These are phyloP conservation scores for Cynocephalus volans DNA, from an alignment of 2,113 vertebrate genomes.

Conservation along the genomic window DNA sequence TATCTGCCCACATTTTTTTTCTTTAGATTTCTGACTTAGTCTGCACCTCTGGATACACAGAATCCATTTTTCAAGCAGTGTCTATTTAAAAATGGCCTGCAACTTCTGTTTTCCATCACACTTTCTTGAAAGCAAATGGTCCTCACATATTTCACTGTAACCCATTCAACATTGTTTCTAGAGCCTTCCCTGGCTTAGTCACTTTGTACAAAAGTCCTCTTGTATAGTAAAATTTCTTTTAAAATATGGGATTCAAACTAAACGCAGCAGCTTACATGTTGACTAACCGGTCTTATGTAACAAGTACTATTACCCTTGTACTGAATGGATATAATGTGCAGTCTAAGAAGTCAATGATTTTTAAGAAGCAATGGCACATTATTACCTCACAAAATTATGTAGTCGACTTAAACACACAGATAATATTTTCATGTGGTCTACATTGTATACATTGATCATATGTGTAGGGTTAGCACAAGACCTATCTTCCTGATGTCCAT, in stretches of 20 bases:
- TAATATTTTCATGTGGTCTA: neutral
- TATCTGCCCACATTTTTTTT: neutral
- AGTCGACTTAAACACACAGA: too few species aligned
- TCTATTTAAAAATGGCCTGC: neutral
- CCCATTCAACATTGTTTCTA: neutral
- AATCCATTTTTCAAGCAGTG: neutral
- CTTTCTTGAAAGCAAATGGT: neutral
- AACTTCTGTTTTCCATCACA: neutral
- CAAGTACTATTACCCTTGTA: neutral
- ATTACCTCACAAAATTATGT: too few species aligned
- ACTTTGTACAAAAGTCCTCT: neutral
- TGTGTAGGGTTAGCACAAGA: too few species aligned
- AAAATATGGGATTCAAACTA: neutral
- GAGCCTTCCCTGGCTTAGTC: neutral
- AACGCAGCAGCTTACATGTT: neutral
- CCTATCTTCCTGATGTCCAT: rapidly evolving
- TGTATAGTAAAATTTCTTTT: neutral
- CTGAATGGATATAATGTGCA: neutral
- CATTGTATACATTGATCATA: neutral
- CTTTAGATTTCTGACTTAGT: neutral
- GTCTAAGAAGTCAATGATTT: neutral
- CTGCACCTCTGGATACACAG: neutral
- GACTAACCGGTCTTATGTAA: rapidly evolving
- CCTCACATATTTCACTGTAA: rapidly evolving
- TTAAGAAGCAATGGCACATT: neutral